phyloP scores from a whole-genome alignment of 53 echinoderm and acorn worm species.

The Mesocentrotus franciscanus region DNA sequence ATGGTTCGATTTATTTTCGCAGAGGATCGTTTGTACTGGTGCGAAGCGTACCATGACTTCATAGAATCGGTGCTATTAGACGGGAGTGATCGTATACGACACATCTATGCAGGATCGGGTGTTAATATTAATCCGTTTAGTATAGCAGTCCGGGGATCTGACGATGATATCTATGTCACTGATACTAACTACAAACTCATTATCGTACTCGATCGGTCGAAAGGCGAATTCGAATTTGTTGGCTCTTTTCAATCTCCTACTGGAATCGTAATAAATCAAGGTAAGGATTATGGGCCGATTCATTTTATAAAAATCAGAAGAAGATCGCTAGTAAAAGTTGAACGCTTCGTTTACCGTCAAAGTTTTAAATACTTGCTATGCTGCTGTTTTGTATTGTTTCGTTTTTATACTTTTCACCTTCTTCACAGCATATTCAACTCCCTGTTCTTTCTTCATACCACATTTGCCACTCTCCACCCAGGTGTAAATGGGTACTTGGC shows the following conservation, averaged over 20 bases:
- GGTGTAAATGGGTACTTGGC: no score
- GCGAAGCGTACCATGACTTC: slow-evolving; percentile 9
- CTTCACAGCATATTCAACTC: background rate
- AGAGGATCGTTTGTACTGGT: slow-evolving; percentile 39
- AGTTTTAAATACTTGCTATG: background rate
- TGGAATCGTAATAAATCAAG: slow-evolving; percentile 26
- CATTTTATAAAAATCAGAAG: background rate
- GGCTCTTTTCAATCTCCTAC: background rate
- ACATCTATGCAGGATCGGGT: background rate
- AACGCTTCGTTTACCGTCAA: background rate
- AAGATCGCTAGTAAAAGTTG: background rate
- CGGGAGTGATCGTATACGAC: background rate
- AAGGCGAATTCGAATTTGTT: background rate
- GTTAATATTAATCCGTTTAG: slow-evolving; percentile 43
- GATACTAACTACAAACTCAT: slow-evolving; percentile 27
- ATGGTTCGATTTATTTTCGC: background rate
- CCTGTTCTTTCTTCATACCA: no score
- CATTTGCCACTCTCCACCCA: no score
- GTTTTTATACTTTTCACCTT: background rate
- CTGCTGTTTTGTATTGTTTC: background rate
- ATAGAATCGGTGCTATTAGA: background rate
- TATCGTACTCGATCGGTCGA: background rate
- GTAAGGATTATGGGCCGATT: background rate
- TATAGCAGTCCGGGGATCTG: background rate
- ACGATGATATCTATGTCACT: slow-evolving; percentile 37